Evolutionary conservation across 2,113 vertebrate species (phyloP), one percentile per base, ranked within the genome.

Genomic region (Heptranchias perlo): DNA sequence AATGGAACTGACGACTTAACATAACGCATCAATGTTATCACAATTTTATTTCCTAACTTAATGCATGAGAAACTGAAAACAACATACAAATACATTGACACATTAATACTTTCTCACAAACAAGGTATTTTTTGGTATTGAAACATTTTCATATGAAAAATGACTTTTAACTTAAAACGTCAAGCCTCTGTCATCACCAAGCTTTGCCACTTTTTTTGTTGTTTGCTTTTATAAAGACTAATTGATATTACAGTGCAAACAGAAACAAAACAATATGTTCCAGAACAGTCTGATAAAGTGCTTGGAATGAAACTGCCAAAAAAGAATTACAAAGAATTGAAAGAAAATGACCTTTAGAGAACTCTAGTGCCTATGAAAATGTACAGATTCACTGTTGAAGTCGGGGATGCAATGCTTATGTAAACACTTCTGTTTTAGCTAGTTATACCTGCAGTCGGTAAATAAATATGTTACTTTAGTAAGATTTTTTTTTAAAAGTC

Each of bases 211-310:
- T 94, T 96, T 97, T 97, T 98, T 97, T 97, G 97, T 96, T 96
- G 96, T 97, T 97, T 97, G 97, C 98, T 97, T 97, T 98, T 98
- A 98, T 97, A 97, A 95, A 97, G 97, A 96, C 98, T 98, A 97
- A 98, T 97, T 97, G 97, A 97, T 98, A 98, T 98, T 98, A 98
- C 98, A 99, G 98, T 98, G 98, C 98, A 97, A 97, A 97, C 96
- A 96, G 98, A 98, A 98, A 69, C 7, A 65, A 94, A 21, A 94
- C 54, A 98, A 98, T 97, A 98, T 97, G 98, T 98, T 97, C 97
- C 97, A 98, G 98, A 97, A 97, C 97, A 98, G 97, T 98, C 96
- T 98, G 98, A 97, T 98, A 98, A 99, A 99, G 98, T 99, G 98
- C 98, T 98, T 98, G 97, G 98, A 98, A 98, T 98, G 96, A 98